Evolutionary conservation across 2,888 invertebrate genomes (phyloP).

Genomic region (Oasisia sp.): DNA sequence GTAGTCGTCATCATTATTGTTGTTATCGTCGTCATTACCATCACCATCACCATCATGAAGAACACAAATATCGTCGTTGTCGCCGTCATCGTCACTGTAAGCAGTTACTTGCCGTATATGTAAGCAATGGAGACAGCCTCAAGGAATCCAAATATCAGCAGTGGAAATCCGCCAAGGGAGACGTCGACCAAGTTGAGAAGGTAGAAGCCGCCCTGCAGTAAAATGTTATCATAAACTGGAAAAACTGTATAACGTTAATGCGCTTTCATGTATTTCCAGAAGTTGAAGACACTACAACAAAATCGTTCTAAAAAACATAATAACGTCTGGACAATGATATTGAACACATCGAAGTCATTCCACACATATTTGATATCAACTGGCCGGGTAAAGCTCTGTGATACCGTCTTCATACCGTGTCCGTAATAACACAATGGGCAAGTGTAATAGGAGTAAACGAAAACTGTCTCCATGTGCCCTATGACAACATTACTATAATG

Average conservation of each 20-base stretch:
- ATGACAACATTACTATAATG: neutral
- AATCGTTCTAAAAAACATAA: no score
- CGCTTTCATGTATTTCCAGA: neutral
- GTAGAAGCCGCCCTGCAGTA: constrained; percentile 62
- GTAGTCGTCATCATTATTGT: neutral
- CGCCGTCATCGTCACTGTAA: neutral
- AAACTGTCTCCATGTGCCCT: neutral
- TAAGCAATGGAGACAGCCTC: constrained; percentile 60
- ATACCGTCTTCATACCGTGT: no score
- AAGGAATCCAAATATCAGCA: constrained; percentile 63
- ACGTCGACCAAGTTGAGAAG: constrained; percentile 62
- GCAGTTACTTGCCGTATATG: constrained; percentile 60
- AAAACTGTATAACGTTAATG: neutral
- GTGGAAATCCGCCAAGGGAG: constrained; percentile 62
- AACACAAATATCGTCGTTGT: neutral
- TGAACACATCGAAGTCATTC: no score
- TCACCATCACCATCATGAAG: no score
- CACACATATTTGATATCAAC: no score
- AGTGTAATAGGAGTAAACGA: no score
- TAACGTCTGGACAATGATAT: no score
- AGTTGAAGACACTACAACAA: no score
- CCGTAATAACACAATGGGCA: no score
- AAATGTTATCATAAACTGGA: neutral
- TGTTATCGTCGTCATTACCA: no score
- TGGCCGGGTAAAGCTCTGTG: no score